Conservation (phyloP, 2,888 invertebrate genomes). For the Noctua comes region DNA sequence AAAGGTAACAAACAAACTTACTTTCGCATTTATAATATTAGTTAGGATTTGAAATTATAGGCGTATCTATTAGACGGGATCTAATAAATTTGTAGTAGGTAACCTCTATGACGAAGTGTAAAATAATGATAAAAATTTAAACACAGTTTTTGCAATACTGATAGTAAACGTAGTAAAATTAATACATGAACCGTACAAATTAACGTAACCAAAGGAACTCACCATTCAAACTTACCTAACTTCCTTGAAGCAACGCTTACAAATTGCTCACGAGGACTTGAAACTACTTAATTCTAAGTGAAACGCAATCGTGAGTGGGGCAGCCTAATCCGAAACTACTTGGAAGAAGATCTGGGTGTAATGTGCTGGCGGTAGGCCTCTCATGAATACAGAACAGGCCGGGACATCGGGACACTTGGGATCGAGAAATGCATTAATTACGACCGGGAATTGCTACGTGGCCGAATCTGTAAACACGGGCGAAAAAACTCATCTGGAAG, state of each 20-base stretch:
- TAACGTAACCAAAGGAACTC: constrained; percentile 50
- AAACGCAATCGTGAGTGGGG: constrained; percentile 78
- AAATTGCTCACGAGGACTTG: constrained; percentile 77
- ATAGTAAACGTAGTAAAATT: constrained; percentile 26
- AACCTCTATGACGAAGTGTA: not conserved
- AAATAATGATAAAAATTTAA: too few species aligned
- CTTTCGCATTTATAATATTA: too few species aligned
- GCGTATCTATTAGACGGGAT: not conserved
- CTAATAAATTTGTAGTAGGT: not conserved
- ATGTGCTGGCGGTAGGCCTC: constrained; percentile 80
- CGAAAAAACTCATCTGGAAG: constrained; percentile 44
- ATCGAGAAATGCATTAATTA: constrained; percentile 72
- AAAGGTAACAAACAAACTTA: too few species aligned
- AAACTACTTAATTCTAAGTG: constrained; percentile 79
- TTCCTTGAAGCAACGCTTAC: constrained; percentile 67
- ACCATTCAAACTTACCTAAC: constrained; percentile 63
- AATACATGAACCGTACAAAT: constrained; percentile 19
- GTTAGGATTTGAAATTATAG: not conserved
- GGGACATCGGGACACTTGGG: constrained; percentile 67
- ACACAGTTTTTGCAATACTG: constrained; percentile 2
- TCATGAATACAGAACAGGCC: constrained; percentile 86
- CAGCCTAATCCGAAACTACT: constrained; percentile 86
- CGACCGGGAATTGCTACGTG: constrained; percentile 62
- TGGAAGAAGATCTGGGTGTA: constrained; percentile 82
- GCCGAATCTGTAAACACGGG: constrained; percentile 52